These are phyloP conservation scores for Drosophila limbata DNA, from an alignment of 2,888 invertebrate genomes.

Conservation along the genomic window DNA sequence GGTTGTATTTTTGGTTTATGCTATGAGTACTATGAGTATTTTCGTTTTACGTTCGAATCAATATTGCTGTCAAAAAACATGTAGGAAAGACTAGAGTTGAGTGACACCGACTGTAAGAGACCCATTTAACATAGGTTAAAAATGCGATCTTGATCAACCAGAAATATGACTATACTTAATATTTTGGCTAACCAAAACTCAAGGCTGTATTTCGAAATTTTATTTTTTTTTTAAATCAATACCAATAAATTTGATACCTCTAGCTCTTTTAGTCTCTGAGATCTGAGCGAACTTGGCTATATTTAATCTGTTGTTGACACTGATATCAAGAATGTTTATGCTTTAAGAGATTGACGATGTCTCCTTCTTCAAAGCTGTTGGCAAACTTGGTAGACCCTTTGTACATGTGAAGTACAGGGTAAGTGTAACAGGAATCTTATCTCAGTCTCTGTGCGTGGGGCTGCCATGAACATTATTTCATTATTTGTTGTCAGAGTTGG, in stretches of 20 bases:
- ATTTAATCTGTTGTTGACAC: background rate
- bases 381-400: background rate
- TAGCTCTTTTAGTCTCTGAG: background rate
- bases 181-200: too few relatives aligned
- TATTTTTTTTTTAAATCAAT: too few relatives aligned
- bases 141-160: too few relatives aligned
- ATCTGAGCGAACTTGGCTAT: background rate
- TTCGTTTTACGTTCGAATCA: constrained; percentile 68
- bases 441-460: constrained; percentile 48
- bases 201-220: too few relatives aligned
- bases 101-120: background rate
- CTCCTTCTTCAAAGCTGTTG: background rate
- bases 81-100: constrained; percentile 11
- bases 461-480: constrained; percentile 77
- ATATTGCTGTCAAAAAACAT: constrained; percentile 76
- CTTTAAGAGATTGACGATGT: background rate
- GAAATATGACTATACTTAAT: too few relatives aligned
- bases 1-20: constrained; percentile 30
- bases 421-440: constrained; percentile 68
- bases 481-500: constrained; percentile 78
- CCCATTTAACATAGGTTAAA: background rate
- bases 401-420: background rate
- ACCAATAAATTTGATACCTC: background rate
- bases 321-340: background rate
- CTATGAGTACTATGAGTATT: constrained; percentile 20